Percentiles rank a stretch among this genome's conserved stretches.
Evolutionary conservation across 2,888 invertebrate species (phyloP).

Genomic region (Vannuccia rotundouncinata): DNA sequence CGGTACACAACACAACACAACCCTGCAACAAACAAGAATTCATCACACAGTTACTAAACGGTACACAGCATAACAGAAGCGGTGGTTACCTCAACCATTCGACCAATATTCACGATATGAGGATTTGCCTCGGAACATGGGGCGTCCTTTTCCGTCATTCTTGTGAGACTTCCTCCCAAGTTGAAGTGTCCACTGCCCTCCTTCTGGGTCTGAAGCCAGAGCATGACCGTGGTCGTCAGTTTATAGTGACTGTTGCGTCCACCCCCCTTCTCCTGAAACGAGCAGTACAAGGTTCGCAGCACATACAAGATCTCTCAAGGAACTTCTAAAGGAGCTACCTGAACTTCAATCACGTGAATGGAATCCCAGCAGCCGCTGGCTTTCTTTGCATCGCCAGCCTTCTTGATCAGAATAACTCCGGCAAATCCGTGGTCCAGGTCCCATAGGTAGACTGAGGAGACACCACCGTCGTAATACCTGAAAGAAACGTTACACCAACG

Average conservation of each 20-base stretch:
- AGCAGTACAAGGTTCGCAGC: not conserved
- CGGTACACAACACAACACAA: no score
- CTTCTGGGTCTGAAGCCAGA: constrained; percentile 97
- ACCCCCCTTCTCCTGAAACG: constrained; percentile 73
- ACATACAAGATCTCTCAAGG: no score
- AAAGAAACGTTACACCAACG: not conserved
- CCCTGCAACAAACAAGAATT: no score
- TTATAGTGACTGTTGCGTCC: constrained; percentile 89
- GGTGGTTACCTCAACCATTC: constrained; percentile 74
- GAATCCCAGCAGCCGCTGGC: constrained; percentile 99
- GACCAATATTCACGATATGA: constrained; percentile 95
- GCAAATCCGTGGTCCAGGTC: constrained; percentile 92
- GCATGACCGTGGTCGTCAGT: constrained; percentile 95
- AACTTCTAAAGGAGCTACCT: constrained; percentile 48
- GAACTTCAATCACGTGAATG: constrained; percentile 96
- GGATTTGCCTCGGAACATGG: constrained; percentile 83
- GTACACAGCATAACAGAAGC: not conserved
- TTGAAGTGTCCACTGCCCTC: constrained; percentile 93
- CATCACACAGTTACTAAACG: not conserved
- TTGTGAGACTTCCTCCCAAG: constrained; percentile 89
- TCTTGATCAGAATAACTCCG: constrained; percentile 95
- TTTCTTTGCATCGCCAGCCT: constrained; percentile 93
- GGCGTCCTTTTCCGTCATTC: constrained; percentile 60
- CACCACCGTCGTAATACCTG: constrained; percentile 93
- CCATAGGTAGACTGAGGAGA: constrained; percentile 98